A percentile compares a stretch with the other conserved stretches of the same genome.
phyloP scores from a whole-genome alignment of 1,140 invertebrate species.

The Andricus grossulariae region DNA sequence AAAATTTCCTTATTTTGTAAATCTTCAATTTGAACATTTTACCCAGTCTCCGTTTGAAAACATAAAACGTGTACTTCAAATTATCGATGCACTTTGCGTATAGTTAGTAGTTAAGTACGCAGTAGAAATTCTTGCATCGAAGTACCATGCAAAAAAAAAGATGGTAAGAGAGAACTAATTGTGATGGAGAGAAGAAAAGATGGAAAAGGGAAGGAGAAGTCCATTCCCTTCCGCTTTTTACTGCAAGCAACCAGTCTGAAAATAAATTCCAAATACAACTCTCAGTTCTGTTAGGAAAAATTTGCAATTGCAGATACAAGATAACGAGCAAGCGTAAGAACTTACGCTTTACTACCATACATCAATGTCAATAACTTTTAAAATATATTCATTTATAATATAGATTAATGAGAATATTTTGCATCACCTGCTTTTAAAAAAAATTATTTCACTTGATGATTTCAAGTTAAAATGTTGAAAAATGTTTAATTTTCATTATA shows the following conservation, averaged over 20 bases:
- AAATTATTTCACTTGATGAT: too few species aligned
- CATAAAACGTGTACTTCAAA: neutral
- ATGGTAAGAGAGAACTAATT: constrained; percentile 9
- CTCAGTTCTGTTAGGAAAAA: neutral
- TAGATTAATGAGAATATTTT: too few species aligned
- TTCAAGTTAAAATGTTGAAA: too few species aligned
- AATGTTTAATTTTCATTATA: too few species aligned
- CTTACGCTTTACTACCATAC: too few species aligned
- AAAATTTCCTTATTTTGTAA: too few species aligned
- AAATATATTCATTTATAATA: too few species aligned
- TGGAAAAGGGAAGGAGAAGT: constrained; percentile 5
- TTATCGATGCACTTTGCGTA: neutral
- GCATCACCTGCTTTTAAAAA: too few species aligned
- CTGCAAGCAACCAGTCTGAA: constrained; percentile 13
- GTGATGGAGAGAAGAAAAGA: constrained; percentile 11
- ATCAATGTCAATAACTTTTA: too few species aligned
- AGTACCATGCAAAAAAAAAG: constrained; percentile 13
- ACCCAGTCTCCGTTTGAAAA: too few species aligned
- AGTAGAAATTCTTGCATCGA: constrained; percentile 6
- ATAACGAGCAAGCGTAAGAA: neutral
- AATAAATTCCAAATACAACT: constrained; percentile 27
- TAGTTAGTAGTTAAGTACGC: neutral
- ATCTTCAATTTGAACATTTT: too few species aligned
- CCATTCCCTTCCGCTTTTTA: constrained; percentile 17
- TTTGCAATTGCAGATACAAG: neutral